Conservation (phyloP, 2,888 invertebrate species). For the Phasia obesa region DNA sequence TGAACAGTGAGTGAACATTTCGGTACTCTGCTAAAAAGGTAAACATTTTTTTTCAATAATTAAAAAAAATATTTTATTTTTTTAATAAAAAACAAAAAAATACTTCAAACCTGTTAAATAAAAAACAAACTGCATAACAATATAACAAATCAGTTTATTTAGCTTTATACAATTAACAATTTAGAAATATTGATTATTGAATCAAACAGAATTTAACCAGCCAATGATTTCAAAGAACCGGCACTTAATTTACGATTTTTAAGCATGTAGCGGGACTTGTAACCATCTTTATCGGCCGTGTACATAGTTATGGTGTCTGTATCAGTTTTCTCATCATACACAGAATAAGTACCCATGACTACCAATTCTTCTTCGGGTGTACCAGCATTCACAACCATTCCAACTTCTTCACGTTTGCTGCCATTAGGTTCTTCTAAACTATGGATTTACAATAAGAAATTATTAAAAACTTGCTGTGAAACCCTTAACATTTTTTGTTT, state of each 20-base stretch:
- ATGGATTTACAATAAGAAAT: background rate
- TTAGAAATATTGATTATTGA: constrained; percentile 18
- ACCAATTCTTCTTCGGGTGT: constrained; percentile 80
- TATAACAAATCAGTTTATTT: constrained; percentile 12
- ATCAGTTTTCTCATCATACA: constrained; percentile 79
- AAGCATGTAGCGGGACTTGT: constrained; percentile 78
- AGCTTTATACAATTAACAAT: constrained; percentile 7
- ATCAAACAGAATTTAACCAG: constrained; percentile 72
- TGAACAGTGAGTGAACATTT: too few relatives aligned
- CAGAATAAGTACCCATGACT: constrained; percentile 79
- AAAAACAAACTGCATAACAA: background rate
- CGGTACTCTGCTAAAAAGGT: too few relatives aligned
- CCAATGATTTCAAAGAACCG: constrained; percentile 76
- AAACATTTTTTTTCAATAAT: too few relatives aligned
- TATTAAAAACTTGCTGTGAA: background rate
- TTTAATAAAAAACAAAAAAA: background rate
- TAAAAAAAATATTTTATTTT: too few relatives aligned
- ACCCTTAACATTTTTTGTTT: background rate
- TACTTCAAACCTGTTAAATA: constrained; percentile 13
- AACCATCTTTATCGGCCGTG: constrained; percentile 82
- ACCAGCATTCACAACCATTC: constrained; percentile 80
- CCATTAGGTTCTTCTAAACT: constrained; percentile 80
- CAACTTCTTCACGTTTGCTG: constrained; percentile 80
- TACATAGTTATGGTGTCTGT: constrained; percentile 80
- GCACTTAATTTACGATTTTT: constrained; percentile 79